These are phyloP conservation scores for Thunnus albacares DNA, from an alignment of 2,797 vertebrate species.

Conservation along the genomic window DNA sequence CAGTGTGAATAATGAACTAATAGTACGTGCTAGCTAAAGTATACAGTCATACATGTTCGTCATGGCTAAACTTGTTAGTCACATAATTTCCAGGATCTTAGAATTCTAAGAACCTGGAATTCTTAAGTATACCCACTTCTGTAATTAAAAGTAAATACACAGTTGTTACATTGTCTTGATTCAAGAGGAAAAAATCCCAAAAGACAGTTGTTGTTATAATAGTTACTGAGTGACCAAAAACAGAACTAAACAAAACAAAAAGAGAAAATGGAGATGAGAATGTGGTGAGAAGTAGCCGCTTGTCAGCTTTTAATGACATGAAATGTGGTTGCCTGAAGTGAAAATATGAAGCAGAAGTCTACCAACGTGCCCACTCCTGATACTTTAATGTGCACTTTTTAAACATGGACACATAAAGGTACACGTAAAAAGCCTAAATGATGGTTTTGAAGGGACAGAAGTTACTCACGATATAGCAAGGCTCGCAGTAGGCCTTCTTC, in stretches of 20 bases:
- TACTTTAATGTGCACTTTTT: slow-evolving; percentile 31
- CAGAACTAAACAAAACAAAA: slow-evolving; percentile 27
- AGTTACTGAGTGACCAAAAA: slow-evolving; percentile 28
- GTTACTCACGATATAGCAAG: slow-evolving; percentile 96
- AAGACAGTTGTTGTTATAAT: not conserved
- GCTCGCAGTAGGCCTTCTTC: slow-evolving; percentile 98
- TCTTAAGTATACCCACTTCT: not conserved
- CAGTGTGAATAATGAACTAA: not conserved
- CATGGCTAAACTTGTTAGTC: too few species aligned
- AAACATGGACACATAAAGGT: slow-evolving; percentile 21
- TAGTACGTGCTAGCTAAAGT: not conserved
- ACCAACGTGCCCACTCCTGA: not conserved
- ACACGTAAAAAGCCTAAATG: not conserved
- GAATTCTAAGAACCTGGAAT: not conserved
- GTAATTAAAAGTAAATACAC: not conserved
- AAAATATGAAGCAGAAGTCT: slow-evolving; percentile 19
- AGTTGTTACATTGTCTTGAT: not conserved
- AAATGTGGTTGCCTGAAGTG: slow-evolving; percentile 25
- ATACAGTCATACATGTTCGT: too few species aligned
- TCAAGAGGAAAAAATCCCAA: not conserved
- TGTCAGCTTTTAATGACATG: slow-evolving; percentile 15
- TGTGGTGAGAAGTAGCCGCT: slow-evolving; percentile 19
- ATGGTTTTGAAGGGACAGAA: slow-evolving; percentile 9
- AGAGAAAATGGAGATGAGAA: slow-evolving; percentile 36
- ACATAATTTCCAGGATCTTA: not conserved